Conservation (phyloP, 1,140 invertebrate genomes). For the Protaetia brevitarsis region DNA sequence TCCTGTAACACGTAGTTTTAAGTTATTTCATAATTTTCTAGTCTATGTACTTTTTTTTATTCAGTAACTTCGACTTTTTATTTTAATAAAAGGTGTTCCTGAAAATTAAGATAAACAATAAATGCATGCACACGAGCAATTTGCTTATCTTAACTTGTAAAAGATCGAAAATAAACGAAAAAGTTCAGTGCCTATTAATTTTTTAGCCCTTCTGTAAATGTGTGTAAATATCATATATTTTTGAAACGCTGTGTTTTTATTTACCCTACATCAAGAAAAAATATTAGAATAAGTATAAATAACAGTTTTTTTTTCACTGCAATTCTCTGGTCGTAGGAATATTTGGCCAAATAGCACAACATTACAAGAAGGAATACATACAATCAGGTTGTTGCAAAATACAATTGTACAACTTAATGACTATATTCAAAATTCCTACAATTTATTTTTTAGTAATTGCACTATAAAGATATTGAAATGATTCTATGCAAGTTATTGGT, state of each 20-base stretch:
- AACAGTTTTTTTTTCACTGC: no score
- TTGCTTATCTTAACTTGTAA: constrained; percentile 7
- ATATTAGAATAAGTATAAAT: no score
- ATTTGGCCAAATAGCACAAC: no score
- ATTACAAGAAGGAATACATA: no score
- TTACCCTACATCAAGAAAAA: neutral
- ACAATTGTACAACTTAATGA: no score
- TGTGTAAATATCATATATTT: constrained; percentile 22
- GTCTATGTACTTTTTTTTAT: constrained; percentile 22
- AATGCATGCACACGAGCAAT: constrained; percentile 6
- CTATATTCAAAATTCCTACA: no score
- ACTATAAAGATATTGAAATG: no score
- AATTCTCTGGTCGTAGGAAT: no score
- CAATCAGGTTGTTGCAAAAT: no score
- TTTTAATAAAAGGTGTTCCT: constrained; percentile 12
- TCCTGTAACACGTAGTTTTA: constrained; percentile 24
- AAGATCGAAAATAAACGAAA: neutral
- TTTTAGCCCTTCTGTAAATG: constrained; percentile 16
- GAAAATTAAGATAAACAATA: constrained; percentile 3
- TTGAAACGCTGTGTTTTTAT: constrained; percentile 8
- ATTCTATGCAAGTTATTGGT: no score
- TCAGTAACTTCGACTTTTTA: constrained; percentile 14
- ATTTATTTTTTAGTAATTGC: no score
- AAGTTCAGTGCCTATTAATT: constrained; percentile 17
- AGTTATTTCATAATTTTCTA: constrained; percentile 22